phyloP scores from a whole-genome alignment of 2,888 invertebrate genomes.

The Osmoderma eremita region DNA sequence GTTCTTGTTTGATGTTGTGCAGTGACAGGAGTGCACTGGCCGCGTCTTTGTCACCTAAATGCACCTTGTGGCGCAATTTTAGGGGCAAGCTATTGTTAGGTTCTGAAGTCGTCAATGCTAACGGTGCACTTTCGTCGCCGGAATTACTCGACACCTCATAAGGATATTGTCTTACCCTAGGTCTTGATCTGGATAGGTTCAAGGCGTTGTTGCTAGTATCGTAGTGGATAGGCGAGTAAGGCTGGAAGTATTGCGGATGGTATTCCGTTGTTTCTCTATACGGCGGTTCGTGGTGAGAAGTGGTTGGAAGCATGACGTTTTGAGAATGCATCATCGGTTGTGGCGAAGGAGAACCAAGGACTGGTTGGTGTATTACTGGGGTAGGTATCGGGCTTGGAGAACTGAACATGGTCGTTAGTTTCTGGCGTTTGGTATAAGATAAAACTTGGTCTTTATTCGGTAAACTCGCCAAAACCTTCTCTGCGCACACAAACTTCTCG shows the following conservation, averaged over 20 bases:
- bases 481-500: constrained; percentile 86
- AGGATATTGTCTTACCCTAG: constrained; percentile 71
- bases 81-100: constrained; percentile 85
- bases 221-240: constrained; percentile 52
- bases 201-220: constrained; percentile 72
- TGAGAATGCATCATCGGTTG: constrained; percentile 65
- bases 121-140: constrained; percentile 68
- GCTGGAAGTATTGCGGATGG: constrained; percentile 48
- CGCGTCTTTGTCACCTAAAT: constrained; percentile 89
- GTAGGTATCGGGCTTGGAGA: constrained; percentile 70
- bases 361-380: constrained; percentile 71
- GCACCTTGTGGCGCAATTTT: constrained; percentile 91
- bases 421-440: constrained; percentile 82
- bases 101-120: constrained; percentile 64
- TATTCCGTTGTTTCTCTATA: constrained; percentile 44
- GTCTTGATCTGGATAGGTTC: constrained; percentile 70
- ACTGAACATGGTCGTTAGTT: constrained; percentile 66
- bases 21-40: constrained; percentile 82
- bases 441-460: constrained; percentile 87
- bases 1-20: constrained; percentile 88
- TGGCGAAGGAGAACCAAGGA: constrained; percentile 64
- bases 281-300: constrained; percentile 63
- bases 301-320: constrained; percentile 66
- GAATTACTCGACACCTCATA: constrained; percentile 83
- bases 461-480: constrained; percentile 86